Base-by-base conservation (phyloP, 2,113 vertebrate species). In the Porphyrio hochstetteri region DNA sequence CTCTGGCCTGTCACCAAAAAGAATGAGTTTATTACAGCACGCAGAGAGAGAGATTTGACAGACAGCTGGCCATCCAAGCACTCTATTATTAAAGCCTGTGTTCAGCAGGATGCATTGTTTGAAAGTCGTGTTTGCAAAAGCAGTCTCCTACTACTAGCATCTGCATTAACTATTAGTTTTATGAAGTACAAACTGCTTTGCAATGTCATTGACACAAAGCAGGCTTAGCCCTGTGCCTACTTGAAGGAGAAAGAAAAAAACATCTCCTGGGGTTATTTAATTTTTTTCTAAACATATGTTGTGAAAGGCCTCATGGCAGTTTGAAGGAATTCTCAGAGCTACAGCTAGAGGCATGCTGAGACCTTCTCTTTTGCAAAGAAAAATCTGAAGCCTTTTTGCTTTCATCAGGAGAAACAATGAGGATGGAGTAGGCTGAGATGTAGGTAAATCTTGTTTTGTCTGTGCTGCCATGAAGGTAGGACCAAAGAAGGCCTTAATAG, bases 141-240 rank as follows among this genome's bases (percentile, higher is more conserved):
- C 56, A 86, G 69, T 59, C 84, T 88, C 90, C 70, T 64, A 92
- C 77, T 53, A 82, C 68, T 57, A 86, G 55, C 65, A 86, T 84
- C 88, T 90, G 60, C 85, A 92, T 94, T 93, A 92, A 92, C 91
- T 92, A 76, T 86, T 77, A 93, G 72, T 64, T 94, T 94, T 94
- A 92, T 74, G 64, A 88, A 97, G 79, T 91, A 86, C 78, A 92
- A 78, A 89, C 65, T 79, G 52, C 70, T 96, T 95, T 29, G 24
- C 92, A 91, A 84, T 93, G 95, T 86, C 90, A 82, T 35, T 86
- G 82, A 87, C 88, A 94, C 29, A 94, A 95, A 94, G 77, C 28
- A 92, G 91, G 69, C 40, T 88, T 94, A 93, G 80, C 56, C 65
- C 36, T n/a, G 23, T 50, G 81, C 59, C 71, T 90, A 31, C 55